These are phyloP conservation scores for Drosophila pectinifera DNA, from an alignment of 1,140 invertebrate species.

Conservation along the genomic window DNA sequence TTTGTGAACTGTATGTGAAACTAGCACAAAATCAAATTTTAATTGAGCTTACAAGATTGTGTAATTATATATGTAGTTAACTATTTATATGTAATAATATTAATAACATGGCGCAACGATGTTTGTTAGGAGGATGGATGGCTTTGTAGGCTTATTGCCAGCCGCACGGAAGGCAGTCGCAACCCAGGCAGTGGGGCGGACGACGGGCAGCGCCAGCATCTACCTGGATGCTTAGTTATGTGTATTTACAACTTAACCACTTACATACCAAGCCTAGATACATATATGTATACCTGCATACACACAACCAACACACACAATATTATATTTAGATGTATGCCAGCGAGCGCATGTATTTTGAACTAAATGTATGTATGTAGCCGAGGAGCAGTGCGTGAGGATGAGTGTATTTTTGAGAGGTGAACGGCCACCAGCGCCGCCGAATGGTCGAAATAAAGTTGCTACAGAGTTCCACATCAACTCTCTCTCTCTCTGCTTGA, in stretches of 20 bases:
- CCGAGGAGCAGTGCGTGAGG: constrained; percentile 2
- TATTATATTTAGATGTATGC: constrained; percentile 31
- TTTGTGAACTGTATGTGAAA: constrained; percentile 36
- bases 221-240: constrained; percentile 38
- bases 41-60: constrained; percentile 57
- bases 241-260: constrained; percentile 44
- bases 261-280: constrained; percentile 23
- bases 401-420: constrained; percentile 37
- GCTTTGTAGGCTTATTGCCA: constrained; percentile 3
- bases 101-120: constrained; percentile 7
- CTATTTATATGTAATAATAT: constrained; percentile 50
- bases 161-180: too few relatives aligned
- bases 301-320: not conserved
- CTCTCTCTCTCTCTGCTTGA: too few relatives aligned
- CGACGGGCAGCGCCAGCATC: not conserved
- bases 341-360: constrained; percentile 24
- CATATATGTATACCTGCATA: not conserved
- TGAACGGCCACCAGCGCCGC: constrained; percentile 5
- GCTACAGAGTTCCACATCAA: constrained; percentile 33
- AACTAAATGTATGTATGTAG: constrained; percentile 26
- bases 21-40: constrained; percentile 55
- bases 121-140: not conserved
- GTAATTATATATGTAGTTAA: constrained; percentile 53
- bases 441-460: constrained; percentile 53
- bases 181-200: too few relatives aligned